phyloP scores from a whole-genome alignment of 2,888 invertebrate genomes.

The Diabrotica balteata region DNA sequence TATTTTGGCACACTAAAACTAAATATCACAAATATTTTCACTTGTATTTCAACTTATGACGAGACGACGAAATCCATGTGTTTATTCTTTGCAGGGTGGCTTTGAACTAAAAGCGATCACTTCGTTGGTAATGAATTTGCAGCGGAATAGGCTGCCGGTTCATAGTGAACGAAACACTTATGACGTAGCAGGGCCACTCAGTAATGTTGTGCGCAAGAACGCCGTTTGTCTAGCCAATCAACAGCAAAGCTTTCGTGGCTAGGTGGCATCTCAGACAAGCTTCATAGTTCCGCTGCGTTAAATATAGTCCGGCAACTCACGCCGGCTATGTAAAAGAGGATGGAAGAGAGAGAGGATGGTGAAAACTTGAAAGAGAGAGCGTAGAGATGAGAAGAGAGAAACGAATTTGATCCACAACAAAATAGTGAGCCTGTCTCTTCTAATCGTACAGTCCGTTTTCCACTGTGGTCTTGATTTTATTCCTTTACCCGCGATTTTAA shows the following conservation, averaged over 20 bases:
- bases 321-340: slow-evolving; percentile 57
- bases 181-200: slow-evolving; percentile 54
- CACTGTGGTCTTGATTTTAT: slow-evolving; percentile 57
- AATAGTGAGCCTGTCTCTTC: slow-evolving; percentile 62
- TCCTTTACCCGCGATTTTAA: slow-evolving; percentile 53
- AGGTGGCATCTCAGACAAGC: slow-evolving; percentile 51
- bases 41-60: slow-evolving; percentile 54
- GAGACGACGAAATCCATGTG: slow-evolving; percentile 56
- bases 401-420: slow-evolving; percentile 64
- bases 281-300: slow-evolving; percentile 52
- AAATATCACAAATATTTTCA: slow-evolving; percentile 61
- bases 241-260: slow-evolving; percentile 50
- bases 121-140: slow-evolving; percentile 42
- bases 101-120: slow-evolving; percentile 58
- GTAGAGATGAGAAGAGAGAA: slow-evolving; percentile 61
- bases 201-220: slow-evolving; percentile 43
- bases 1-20: slow-evolving; percentile 62
- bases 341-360: slow-evolving; percentile 61
- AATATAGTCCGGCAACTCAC: slow-evolving; percentile 46
- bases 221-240: slow-evolving; percentile 49
- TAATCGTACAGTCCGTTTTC: slow-evolving; percentile 62
- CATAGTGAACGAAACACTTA: slow-evolving; percentile 40
- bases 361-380: slow-evolving; percentile 62
- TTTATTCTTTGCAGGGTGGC: slow-evolving; percentile 55
- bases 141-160: slow-evolving; percentile 44